Percentiles rank a stretch among this genome's conserved stretches.
phyloP scores from a whole-genome alignment of 2,113 vertebrate species.

The Heterotis niloticus region DNA sequence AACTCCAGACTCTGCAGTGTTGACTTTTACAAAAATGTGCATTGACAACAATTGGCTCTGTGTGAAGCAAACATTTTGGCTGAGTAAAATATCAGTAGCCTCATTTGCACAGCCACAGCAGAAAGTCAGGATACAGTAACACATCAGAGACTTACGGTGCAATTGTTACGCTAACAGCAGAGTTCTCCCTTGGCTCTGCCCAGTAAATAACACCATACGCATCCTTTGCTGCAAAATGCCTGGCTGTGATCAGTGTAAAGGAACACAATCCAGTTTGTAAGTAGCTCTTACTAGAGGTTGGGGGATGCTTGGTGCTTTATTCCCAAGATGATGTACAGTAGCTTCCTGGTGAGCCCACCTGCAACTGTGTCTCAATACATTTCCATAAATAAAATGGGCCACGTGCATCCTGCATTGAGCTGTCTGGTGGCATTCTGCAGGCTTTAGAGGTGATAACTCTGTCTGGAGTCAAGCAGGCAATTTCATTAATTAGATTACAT shows the following conservation, averaged over 20 bases:
- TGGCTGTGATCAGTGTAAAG: background rate
- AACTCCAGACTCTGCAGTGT: background rate
- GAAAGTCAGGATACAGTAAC: background rate
- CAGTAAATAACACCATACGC: background rate
- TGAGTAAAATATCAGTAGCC: conserved; percentile 11
- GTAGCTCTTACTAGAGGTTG: background rate
- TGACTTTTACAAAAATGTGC: background rate
- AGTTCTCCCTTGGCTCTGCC: background rate
- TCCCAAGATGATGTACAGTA: background rate
- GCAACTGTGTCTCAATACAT: conserved; percentile 25
- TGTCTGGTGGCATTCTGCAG: conserved; percentile 37
- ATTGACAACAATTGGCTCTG: background rate
- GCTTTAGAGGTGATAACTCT: conserved; percentile 20
- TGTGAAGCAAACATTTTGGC: background rate
- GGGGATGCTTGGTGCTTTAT: background rate
- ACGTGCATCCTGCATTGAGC: conserved; percentile 37
- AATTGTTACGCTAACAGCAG: background rate
- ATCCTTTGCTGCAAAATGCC: background rate
- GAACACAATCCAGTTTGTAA: background rate
- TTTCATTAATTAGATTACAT: conserved; percentile 27
- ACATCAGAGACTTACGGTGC: conserved; percentile 6
- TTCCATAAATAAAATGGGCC: conserved; percentile 36
- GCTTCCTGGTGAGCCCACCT: conserved; percentile 14
- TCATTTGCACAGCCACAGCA: conserved; percentile 4
- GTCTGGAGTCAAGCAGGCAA: conserved; percentile 13